Conservation (phyloP, 1,140 invertebrate genomes). For the Paraescarpia echinospica region DNA sequence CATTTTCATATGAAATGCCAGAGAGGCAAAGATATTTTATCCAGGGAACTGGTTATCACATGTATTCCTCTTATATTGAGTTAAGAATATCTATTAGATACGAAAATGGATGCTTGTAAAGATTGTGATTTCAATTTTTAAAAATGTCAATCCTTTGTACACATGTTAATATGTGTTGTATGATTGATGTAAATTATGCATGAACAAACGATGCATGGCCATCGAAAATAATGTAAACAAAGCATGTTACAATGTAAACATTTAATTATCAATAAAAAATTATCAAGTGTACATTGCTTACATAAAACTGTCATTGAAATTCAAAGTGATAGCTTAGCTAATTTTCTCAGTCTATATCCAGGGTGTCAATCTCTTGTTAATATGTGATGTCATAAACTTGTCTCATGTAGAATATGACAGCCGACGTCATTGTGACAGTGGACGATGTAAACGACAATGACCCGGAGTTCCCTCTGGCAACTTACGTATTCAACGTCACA, state of each 20-base stretch:
- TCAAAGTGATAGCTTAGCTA: neutral
- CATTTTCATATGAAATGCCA: no score
- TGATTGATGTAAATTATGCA: no score
- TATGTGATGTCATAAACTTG: neutral
- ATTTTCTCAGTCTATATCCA: neutral
- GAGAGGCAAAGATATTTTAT: neutral
- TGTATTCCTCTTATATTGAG: neutral
- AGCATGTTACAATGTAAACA: no score
- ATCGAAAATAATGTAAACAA: no score
- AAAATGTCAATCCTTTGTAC: no score
- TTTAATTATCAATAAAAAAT: no score
- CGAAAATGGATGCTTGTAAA: neutral
- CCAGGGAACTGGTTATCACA: neutral
- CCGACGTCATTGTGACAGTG: neutral
- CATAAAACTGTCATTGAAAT: neutral
- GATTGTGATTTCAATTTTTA: neutral
- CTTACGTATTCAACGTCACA: neutral
- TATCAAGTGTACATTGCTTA: neutral
- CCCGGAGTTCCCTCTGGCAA: neutral
- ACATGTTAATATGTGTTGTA: no score
- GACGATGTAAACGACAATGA: slow-evolving; percentile 11
- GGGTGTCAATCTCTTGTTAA: neutral
- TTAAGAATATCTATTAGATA: neutral
- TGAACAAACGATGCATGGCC: no score
- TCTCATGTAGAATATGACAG: neutral